These are phyloP conservation scores for Drosophila takahashii DNA, from an alignment of 1,140 invertebrate genomes.

Conservation along the genomic window DNA sequence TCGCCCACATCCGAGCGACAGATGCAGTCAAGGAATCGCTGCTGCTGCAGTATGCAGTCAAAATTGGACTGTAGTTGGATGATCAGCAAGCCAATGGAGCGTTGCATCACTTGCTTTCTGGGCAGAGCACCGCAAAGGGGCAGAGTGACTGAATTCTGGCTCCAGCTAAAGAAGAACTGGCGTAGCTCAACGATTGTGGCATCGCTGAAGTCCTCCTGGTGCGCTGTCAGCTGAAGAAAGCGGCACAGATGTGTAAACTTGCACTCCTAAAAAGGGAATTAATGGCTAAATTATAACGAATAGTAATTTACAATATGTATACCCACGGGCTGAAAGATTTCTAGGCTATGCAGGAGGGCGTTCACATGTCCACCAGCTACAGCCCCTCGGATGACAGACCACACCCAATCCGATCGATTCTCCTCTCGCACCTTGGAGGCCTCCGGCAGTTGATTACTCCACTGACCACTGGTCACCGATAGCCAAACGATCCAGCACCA, in stretches of 20 bases:
- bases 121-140: slow-evolving; percentile 53
- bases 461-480: slow-evolving; percentile 79
- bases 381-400: slow-evolving; percentile 79
- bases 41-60: slow-evolving; percentile 65
- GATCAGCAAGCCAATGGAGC: slow-evolving; percentile 61
- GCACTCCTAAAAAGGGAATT: slow-evolving; percentile 42
- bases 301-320: neutral
- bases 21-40: slow-evolving; percentile 71
- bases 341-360: slow-evolving; percentile 85
- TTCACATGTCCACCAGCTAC: slow-evolving; percentile 84
- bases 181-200: slow-evolving; percentile 66
- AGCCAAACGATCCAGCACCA: slow-evolving; percentile 87
- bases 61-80: slow-evolving; percentile 73
- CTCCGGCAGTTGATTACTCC: slow-evolving; percentile 60
- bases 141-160: slow-evolving; percentile 63
- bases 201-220: slow-evolving; percentile 67
- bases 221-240: slow-evolving; percentile 66
- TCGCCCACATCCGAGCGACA: slow-evolving; percentile 79
- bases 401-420: slow-evolving; percentile 47
- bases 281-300: neutral
- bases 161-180: slow-evolving; percentile 72
- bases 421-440: slow-evolving; percentile 24
- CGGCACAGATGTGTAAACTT: slow-evolving; percentile 64
- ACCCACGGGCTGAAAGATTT: slow-evolving; percentile 86
- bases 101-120: slow-evolving; percentile 67